These are phyloP conservation scores for Laodelphax striatellus DNA, from an alignment of 1,140 invertebrate genomes.

Conservation along the genomic window DNA sequence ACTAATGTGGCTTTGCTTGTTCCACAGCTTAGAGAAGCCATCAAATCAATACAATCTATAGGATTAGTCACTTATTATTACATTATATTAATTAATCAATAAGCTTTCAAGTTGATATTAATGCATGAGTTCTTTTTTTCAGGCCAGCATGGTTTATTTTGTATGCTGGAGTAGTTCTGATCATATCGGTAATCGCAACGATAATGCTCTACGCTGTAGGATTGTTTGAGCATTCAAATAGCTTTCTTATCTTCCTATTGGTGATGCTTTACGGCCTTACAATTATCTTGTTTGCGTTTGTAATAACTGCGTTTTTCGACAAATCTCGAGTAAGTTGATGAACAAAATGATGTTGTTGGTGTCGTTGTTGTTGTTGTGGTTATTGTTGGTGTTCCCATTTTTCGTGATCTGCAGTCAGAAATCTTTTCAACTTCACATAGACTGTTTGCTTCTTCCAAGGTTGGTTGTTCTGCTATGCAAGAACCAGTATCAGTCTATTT, in stretches of 20 bases:
- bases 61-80: too few relatives aligned
- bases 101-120: neutral
- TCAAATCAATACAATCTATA: too few relatives aligned
- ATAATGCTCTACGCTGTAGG: conserved; percentile 55
- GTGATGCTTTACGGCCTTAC: conserved; percentile 69
- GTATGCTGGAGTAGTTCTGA: conserved; percentile 57
- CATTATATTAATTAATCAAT: neutral
- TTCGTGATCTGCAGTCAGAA: too few relatives aligned
- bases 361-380: neutral
- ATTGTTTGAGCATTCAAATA: conserved; percentile 67
- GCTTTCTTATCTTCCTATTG: conserved; percentile 64
- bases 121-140: conserved; percentile 26
- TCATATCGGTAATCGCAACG: conserved; percentile 55
- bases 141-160: conserved; percentile 78
- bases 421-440: too few relatives aligned
- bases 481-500: too few relatives aligned
- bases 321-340: conserved; percentile 54
- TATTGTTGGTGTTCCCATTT: neutral
- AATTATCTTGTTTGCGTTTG: conserved; percentile 70
- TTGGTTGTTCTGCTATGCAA: too few relatives aligned
- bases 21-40: too few relatives aligned
- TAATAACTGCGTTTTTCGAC: conserved; percentile 77
- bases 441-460: too few relatives aligned
- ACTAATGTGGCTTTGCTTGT: too few relatives aligned
- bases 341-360: conserved; percentile 4